These are phyloP conservation scores for Pyxicephalus adspersus DNA, from an alignment of 2,113 vertebrate genomes.

Conservation along the genomic window DNA sequence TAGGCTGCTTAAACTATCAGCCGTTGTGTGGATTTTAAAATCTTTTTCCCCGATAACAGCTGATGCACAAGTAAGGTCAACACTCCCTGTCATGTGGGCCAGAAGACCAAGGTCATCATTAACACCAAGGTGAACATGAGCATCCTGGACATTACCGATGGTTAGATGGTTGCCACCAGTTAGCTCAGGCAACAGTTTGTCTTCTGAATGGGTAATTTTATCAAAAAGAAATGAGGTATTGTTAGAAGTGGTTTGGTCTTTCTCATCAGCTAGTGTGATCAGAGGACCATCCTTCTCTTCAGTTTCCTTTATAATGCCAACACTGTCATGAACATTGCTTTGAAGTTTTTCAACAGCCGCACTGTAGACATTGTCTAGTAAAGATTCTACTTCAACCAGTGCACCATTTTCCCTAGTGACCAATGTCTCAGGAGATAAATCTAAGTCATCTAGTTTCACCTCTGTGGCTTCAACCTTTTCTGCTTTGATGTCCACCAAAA, in stretches of 20 bases:
- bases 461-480: conserved; percentile 98
- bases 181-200: conserved; percentile 84
- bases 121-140: conserved; percentile 78
- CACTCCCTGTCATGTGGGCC: conserved; percentile 79
- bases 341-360: conserved; percentile 96
- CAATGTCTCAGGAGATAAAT: conserved; percentile 90
- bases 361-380: conserved; percentile 94
- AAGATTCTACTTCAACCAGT: conserved; percentile 89
- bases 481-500: conserved; percentile 94
- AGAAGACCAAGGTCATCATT: conserved; percentile 85
- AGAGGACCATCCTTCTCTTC: conserved; percentile 91
- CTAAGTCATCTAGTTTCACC: conserved; percentile 96
- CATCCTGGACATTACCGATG: conserved; percentile 78
- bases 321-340: conserved; percentile 79
- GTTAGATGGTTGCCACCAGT: conserved; percentile 77
- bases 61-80: conserved; percentile 81
- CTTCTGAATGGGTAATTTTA: conserved; percentile 78
- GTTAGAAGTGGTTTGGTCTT: conserved; percentile 89
- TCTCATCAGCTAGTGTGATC: conserved; percentile 96
- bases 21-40: conserved; percentile 83
- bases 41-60: conserved; percentile 84
- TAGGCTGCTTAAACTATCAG: conserved; percentile 75
- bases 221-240: conserved; percentile 80
- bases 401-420: conserved; percentile 84
- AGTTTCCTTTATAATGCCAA: conserved; percentile 83